Percentiles rank a stretch among this genome's conserved stretches.
Conservation (phyloP, 2,797 vertebrate genomes). For the Potorous gilbertii region DNA sequence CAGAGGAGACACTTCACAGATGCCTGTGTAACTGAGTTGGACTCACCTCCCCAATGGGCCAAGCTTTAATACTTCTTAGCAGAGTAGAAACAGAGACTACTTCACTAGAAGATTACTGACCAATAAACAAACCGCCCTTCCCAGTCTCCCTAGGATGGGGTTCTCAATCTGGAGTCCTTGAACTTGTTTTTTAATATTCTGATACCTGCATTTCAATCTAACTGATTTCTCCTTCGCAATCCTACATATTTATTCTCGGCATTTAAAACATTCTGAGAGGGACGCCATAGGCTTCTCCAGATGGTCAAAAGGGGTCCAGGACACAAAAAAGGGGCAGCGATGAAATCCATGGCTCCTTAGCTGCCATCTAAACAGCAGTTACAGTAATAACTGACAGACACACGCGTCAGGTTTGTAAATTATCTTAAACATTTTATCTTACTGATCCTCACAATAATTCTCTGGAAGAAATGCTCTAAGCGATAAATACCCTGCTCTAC, state of each 20-base stretch:
- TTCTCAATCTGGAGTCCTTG: neutral
- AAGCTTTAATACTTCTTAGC: neutral
- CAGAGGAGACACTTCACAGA: neutral
- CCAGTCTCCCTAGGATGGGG: neutral
- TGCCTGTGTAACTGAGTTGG: neutral
- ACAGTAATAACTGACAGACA: neutral
- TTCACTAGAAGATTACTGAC: neutral
- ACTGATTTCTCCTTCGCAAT: neutral
- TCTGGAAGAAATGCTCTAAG: neutral
- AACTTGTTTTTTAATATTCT: neutral
- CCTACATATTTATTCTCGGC: neutral
- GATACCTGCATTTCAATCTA: neutral
- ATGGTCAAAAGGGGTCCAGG: neutral
- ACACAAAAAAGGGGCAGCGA: neutral
- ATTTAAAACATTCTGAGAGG: neutral
- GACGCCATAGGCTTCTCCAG: neutral
- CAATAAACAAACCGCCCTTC: neutral
- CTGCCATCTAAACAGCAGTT: neutral
- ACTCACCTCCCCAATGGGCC: neutral
- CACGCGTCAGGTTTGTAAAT: neutral
- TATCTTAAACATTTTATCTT: neutral
- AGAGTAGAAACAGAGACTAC: neutral
- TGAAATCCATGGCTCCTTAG: neutral
- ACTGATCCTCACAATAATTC: neutral
- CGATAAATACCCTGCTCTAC: neutral